Evolutionary conservation across 2,113 vertebrate genomes (phyloP).

Genomic region (Hipposideros armiger): DNA sequence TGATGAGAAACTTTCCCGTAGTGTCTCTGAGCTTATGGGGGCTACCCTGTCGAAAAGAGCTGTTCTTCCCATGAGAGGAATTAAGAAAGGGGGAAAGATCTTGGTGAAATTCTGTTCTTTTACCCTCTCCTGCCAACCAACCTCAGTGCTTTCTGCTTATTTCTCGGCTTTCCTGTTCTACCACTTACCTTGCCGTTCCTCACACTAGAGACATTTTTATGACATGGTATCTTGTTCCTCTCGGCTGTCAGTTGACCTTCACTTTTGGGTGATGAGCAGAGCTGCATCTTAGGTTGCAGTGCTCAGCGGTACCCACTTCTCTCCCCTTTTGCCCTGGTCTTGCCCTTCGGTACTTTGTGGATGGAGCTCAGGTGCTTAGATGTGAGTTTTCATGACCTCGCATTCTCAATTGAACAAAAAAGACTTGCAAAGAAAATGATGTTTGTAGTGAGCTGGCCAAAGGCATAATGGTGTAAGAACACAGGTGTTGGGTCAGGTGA

Average conservation of each 20-base stretch:
- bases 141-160: neutral
- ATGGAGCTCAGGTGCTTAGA: neutral
- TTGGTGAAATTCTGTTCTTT: slow-evolving; percentile 34
- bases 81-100: slow-evolving; percentile 68
- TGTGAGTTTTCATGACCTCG: slow-evolving; percentile 18
- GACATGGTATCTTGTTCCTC: neutral
- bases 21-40: slow-evolving; percentile 54
- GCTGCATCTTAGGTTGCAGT: neutral
- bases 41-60: slow-evolving; percentile 75
- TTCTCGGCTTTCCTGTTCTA: neutral
- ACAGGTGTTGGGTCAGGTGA: neutral
- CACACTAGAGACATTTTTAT: neutral
- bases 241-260: neutral
- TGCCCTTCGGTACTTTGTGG: neutral
- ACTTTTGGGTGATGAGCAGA: neutral
- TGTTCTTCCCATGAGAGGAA: slow-evolving; percentile 75
- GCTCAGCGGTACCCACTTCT: neutral
- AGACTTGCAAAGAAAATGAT: slow-evolving; percentile 5
- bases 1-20: slow-evolving; percentile 80
- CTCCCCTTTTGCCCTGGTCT: neutral
- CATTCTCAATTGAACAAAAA: slow-evolving; percentile 44
- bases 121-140: neutral
- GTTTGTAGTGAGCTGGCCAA: slow-evolving; percentile 11
- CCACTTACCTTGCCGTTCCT: neutral
- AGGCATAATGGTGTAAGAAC: neutral